Base-by-base conservation (phyloP, 2,113 vertebrate species). In the Corydoras sp. region DNA sequence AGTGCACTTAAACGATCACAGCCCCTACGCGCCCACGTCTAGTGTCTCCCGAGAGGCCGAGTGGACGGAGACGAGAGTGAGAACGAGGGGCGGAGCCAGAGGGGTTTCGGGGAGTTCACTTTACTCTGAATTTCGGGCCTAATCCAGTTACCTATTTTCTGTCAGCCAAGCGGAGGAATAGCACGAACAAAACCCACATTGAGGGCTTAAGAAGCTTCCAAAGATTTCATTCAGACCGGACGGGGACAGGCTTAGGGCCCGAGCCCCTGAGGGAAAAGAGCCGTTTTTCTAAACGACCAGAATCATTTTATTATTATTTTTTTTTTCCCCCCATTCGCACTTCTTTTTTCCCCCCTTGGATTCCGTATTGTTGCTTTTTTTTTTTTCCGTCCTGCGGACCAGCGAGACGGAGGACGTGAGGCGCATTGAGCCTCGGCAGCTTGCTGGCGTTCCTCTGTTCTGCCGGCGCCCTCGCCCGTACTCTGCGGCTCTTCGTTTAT, bases 101-200 rank as follows among this genome's bases (percentile, higher is more conserved):
- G 85, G 85, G 35, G 89, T 88, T 89, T 90, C 88, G 88, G 88
- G 88, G 89, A 90, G 89, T 90, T 89, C 88, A 90, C 88, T 89
- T 90, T 89, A 88, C 87, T 89, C 86, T 89, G 87, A 90, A 90
- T 90, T 90, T 90, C 86, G 88, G 86, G 85, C 85, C 88, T 92
- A 90, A 92, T 90, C 89, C 88, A 91, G 86, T 89, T 92, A 89
- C 87, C 88, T 91, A 91, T 91, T 91, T 92, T 90, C 88, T 88
- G 88, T 87, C 89, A 90, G 87, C 88, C 88, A 92, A 89, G 88
- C 87, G 87, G 85, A 89, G 89, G 89, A 90, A 89, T 85, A 85
- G 88, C 83, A 85, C 81, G 72, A 86, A 89, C 90, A 88, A 90
- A 90, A 89, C 88, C 84, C 83, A 89, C 88, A 91, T 91, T 90